Evolutionary conservation across 2,888 invertebrate species (phyloP).

Genomic region (Harmothoe impar): DNA sequence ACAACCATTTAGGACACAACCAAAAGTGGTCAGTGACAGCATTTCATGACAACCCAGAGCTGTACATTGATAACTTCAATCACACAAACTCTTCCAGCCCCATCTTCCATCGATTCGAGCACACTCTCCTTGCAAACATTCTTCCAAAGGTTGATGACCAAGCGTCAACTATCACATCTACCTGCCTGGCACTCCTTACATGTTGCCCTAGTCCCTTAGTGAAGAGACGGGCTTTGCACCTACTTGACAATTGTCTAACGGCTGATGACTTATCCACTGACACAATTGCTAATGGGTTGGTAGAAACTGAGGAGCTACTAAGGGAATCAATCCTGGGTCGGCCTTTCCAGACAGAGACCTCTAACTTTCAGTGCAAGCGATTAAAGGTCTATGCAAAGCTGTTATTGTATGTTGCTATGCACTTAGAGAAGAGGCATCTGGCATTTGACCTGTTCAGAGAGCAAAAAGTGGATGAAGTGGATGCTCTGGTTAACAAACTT

Average conservation of each 20-base stretch:
- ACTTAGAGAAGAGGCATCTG: constrained; percentile 17
- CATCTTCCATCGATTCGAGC: not conserved
- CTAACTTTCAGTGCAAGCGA: not conserved
- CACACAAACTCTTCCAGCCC: not conserved
- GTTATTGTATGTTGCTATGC: constrained; percentile 41
- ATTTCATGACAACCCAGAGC: constrained; percentile 37
- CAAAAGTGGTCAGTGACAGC: not conserved
- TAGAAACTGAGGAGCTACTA: constrained; percentile 22
- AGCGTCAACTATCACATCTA: not conserved
- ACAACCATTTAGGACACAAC: too few relatives aligned
- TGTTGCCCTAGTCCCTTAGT: not conserved
- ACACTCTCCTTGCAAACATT: not conserved
- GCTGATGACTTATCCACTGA: not conserved
- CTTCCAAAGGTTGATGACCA: not conserved
- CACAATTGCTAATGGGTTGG: not conserved
- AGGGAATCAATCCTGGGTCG: not conserved
- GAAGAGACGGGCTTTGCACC: not conserved
- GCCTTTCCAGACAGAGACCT: constrained; percentile 16
- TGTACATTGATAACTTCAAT: constrained; percentile 1
- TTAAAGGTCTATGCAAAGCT: not conserved
- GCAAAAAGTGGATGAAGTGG: not conserved
- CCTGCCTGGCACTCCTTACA: not conserved
- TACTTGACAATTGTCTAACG: not conserved
- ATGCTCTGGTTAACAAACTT: not conserved
- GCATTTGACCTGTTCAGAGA: not conserved